A percentile compares a stretch with the other conserved stretches of the same genome.
phyloP scores from a whole-genome alignment of 1,140 invertebrate genomes.

The Stegodyphus dumicola region DNA sequence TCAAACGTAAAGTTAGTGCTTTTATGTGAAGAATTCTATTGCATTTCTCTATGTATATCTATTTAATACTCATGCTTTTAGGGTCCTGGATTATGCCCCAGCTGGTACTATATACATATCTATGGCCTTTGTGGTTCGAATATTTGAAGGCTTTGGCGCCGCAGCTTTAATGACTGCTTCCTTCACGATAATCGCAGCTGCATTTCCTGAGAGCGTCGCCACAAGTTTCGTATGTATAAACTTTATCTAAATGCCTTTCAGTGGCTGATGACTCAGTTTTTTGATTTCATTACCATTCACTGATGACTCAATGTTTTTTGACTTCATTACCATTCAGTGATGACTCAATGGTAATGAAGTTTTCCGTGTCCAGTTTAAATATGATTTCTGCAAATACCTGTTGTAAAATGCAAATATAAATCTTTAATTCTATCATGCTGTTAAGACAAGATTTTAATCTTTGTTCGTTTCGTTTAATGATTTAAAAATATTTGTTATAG shows the following conservation, averaged over 20 bases:
- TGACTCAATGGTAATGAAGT: no score
- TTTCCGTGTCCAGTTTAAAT: not conserved
- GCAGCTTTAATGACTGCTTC: conserved; percentile 91
- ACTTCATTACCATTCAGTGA: no score
- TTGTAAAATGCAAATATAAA: not conserved
- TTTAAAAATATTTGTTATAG: no score
- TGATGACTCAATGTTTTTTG: not conserved
- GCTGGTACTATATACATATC: conserved; percentile 84
- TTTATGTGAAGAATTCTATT: no score
- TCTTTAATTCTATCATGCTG: no score
- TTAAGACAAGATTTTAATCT: no score
- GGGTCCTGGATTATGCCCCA: conserved; percentile 83
- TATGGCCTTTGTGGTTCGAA: conserved; percentile 85
- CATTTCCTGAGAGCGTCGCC: conserved; percentile 90
- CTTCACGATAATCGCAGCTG: conserved; percentile 93
- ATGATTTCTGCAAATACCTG: conserved; percentile 14
- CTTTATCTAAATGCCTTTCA: not conserved
- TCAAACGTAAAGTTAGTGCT: no score
- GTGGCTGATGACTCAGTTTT: not conserved
- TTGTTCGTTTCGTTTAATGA: no score
- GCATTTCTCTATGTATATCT: no score
- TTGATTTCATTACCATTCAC: no score
- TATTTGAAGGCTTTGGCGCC: conserved; percentile 91
- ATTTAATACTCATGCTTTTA: conserved; percentile 66
- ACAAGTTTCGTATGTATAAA: conserved; percentile 84